A percentile compares a stretch with the other conserved stretches of the same genome.
phyloP scores from a whole-genome alignment of 2,113 vertebrate species.

The Melierax canorus region DNA sequence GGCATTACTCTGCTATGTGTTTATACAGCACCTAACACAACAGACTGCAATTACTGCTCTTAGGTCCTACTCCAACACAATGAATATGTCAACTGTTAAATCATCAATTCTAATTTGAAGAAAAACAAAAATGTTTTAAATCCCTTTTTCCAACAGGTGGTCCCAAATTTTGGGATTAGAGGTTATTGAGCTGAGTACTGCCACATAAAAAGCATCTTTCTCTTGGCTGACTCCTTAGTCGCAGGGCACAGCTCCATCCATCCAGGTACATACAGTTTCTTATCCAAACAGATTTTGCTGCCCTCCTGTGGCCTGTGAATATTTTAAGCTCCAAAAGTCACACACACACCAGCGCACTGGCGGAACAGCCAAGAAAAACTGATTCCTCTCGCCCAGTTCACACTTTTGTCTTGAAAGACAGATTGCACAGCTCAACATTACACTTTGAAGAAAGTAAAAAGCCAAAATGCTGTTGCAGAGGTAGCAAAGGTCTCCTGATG shows the following conservation, averaged over 20 bases:
- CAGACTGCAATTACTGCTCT: not conserved
- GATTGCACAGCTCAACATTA: not conserved
- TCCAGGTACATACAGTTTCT: not conserved
- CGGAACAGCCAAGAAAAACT: not conserved
- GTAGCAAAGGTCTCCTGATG: not conserved
- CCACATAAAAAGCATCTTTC: not conserved
- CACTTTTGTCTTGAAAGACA: not conserved
- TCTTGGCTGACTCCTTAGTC: not conserved
- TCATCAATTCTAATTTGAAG: not conserved
- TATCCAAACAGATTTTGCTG: conserved; percentile 22
- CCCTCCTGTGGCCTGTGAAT: conserved; percentile 37
- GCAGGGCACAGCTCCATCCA: not conserved
- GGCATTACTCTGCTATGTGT: not conserved
- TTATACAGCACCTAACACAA: not conserved
- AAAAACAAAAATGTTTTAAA: not conserved
- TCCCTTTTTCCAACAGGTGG: not conserved
- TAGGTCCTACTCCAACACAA: not conserved
- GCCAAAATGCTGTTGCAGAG: not conserved
- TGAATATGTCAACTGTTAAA: not conserved
- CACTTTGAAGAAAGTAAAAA: not conserved
- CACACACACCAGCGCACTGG: not conserved
- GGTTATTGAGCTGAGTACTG: not conserved
- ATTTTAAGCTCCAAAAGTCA: not conserved
- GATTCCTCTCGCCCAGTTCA: not conserved
- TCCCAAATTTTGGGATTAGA: not conserved